These are phyloP conservation scores for Meteorus cinctellus DNA, from an alignment of 2,888 invertebrate species.

Conservation along the genomic window DNA sequence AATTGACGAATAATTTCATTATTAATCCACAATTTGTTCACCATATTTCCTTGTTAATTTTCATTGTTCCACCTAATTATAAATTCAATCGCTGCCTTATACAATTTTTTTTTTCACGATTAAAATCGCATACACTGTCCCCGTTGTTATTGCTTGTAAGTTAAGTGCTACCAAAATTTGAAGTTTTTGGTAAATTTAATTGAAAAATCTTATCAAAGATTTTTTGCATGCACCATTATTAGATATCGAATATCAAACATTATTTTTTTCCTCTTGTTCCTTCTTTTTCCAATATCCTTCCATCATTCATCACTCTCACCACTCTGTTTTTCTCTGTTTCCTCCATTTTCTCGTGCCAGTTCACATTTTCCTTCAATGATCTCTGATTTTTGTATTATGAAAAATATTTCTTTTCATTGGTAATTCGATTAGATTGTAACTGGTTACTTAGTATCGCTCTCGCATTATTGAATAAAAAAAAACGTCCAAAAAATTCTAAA, in stretches of 20 bases:
- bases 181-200: constrained; percentile 67
- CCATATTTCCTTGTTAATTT: constrained; percentile 8
- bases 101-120: constrained; percentile 47
- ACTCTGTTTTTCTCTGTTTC: constrained; percentile 11
- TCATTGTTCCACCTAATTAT: constrained; percentile 1
- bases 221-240: constrained; percentile 42
- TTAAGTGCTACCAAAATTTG: constrained; percentile 66
- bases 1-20: constrained; percentile 4
- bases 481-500: constrained; percentile 17
- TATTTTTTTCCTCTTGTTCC: constrained; percentile 15
- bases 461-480: constrained; percentile 13
- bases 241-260: constrained; percentile 39
- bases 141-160: constrained; percentile 66
- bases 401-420: background rate
- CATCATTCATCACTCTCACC: constrained; percentile 17
- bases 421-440: background rate
- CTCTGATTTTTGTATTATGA: background rate
- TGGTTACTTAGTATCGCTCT: constrained; percentile 1
- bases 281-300: constrained; percentile 2
- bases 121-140: constrained; percentile 45
- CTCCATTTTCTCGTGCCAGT: constrained; percentile 6
- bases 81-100: constrained; percentile 1
- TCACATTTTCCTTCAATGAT: background rate
- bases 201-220: constrained; percentile 49
- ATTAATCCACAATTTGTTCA: constrained; percentile 1